A percentile compares a stretch with the other conserved stretches of the same genome.
phyloP scores from a whole-genome alignment of 2,888 invertebrate species.

The Volucella zonaria region DNA sequence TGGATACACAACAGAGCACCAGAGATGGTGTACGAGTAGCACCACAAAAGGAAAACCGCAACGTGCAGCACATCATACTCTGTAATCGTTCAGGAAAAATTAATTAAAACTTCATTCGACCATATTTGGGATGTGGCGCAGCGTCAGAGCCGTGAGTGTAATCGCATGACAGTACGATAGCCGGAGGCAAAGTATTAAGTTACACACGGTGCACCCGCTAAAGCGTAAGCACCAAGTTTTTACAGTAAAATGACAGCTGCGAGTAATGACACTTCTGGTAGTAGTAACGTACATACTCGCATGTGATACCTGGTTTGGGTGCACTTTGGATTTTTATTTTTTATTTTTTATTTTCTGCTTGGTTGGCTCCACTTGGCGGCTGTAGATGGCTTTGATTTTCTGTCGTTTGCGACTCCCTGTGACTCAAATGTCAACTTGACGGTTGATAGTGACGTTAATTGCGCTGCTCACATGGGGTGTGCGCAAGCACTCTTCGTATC shows the following conservation, averaged over 20 bases:
- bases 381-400: background rate
- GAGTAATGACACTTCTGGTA: slow-evolving; percentile 64
- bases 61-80: slow-evolving; percentile 20
- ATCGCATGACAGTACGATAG: slow-evolving; percentile 1
- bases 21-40: background rate
- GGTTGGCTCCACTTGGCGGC: background rate
- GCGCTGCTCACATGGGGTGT: slow-evolving; percentile 44
- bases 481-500: background rate
- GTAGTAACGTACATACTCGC: background rate
- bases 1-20: too few species aligned
- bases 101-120: slow-evolving; percentile 62
- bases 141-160: background rate
- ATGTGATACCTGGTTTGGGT: slow-evolving; percentile 25
- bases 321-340: too few species aligned
- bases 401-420: slow-evolving; percentile 18
- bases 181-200: slow-evolving; percentile 44
- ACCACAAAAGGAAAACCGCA: slow-evolving; percentile 38
- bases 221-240: slow-evolving; percentile 51
- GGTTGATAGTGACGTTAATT: slow-evolving; percentile 70
- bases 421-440: slow-evolving; percentile 45
- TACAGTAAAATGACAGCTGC: slow-evolving; percentile 60
- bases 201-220: slow-evolving; percentile 46
- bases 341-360: slow-evolving; percentile 4
- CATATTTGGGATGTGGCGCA: slow-evolving; percentile 12
- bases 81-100: slow-evolving; percentile 31